Percentiles rank a stretch among this genome's conserved stretches.
Conservation (phyloP, 2,888 invertebrate species). For the Acanthosepion pharaonis region DNA sequence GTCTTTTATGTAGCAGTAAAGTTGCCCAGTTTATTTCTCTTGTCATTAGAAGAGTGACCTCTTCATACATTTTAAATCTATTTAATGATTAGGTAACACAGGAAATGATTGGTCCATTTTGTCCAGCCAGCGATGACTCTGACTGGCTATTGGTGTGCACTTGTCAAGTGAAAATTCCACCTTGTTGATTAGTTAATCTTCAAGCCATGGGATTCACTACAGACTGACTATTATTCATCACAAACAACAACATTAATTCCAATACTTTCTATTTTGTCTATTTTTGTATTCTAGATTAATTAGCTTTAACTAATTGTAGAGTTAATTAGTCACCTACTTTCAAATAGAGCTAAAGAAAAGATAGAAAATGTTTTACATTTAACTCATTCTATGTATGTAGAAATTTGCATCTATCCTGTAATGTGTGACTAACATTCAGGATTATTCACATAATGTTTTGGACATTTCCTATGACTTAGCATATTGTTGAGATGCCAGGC, state of each 20-base stretch:
- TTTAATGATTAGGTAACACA: not conserved
- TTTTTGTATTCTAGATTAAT: not conserved
- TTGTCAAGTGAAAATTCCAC: not conserved
- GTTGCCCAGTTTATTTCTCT: not conserved
- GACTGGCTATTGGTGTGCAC: not conserved
- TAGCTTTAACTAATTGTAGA: constrained; percentile 33
- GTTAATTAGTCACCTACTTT: not conserved
- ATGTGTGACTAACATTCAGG: too few species aligned
- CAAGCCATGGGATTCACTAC: not conserved
- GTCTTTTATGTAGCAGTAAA: not conserved
- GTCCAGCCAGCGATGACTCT: not conserved
- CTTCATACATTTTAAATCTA: not conserved
- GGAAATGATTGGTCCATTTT: not conserved
- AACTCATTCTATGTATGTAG: too few species aligned
- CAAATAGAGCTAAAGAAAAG: not conserved
- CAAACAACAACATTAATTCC: not conserved
- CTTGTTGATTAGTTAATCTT: not conserved
- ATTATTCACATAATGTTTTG: too few species aligned
- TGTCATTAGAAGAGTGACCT: not conserved
- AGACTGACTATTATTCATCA: not conserved
- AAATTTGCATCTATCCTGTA: not conserved
- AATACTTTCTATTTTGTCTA: not conserved
- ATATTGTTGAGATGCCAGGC: too few species aligned
- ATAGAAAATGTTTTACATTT: too few species aligned
- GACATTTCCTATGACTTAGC: too few species aligned